Percentiles rank a stretch among this genome's conserved stretches.
Evolutionary conservation across 2,888 invertebrate genomes (phyloP).

Genomic region (Lycophotia porphyrea): DNA sequence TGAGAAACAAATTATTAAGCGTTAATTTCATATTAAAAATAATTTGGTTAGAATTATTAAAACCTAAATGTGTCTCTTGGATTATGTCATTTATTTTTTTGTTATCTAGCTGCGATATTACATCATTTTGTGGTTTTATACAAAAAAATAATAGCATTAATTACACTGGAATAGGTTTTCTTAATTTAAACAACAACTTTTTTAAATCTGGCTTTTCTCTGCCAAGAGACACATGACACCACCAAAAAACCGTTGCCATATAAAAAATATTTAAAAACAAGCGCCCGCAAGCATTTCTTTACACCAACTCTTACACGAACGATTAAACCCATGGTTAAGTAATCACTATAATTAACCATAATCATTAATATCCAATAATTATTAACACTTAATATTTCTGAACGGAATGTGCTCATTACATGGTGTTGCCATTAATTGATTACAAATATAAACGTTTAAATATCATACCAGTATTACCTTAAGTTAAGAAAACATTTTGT

Average conservation of each 20-base stretch:
- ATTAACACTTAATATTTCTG: constrained; percentile 80
- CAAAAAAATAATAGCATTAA: neutral
- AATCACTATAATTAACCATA: constrained; percentile 74
- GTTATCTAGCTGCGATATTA: neutral
- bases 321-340: constrained; percentile 71
- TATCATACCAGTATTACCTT: constrained; percentile 79
- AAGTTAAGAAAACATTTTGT: constrained; percentile 76
- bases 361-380: constrained; percentile 70
- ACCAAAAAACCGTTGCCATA: constrained; percentile 47
- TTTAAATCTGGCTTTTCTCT: constrained; percentile 17
- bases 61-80: constrained; percentile 45
- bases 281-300: constrained; percentile 67
- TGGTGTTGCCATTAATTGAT: constrained; percentile 80
- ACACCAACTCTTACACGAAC: constrained; percentile 67
- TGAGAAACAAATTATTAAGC: constrained; percentile 31
- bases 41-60: constrained; percentile 25
- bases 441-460: constrained; percentile 78
- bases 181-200: constrained; percentile 18
- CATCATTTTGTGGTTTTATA: constrained; percentile 9
- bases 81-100: neutral
- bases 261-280: constrained; percentile 59
- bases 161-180: constrained; percentile 19
- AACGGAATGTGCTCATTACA: constrained; percentile 88
- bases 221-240: constrained; percentile 51
- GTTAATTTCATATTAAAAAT: constrained; percentile 25